A percentile compares a stretch with the other conserved stretches of the same genome.
These are phyloP conservation scores for Camarhynchus parvulus DNA, from an alignment of 2,113 vertebrate genomes.

Conservation along the genomic window DNA sequence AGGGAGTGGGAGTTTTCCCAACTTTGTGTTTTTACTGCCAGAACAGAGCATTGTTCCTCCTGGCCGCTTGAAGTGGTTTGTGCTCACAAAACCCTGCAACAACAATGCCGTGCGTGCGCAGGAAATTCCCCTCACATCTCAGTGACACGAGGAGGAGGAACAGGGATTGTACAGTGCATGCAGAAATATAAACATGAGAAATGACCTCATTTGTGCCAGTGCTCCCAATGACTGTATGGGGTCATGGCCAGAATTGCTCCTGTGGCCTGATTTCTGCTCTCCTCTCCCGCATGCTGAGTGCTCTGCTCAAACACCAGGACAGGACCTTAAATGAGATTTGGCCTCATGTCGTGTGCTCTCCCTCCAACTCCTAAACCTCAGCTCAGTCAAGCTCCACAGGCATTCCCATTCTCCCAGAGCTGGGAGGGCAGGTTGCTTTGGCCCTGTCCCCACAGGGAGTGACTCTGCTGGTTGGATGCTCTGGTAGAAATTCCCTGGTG, in stretches of 20 bases:
- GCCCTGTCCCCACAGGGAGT: not conserved
- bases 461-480: not conserved
- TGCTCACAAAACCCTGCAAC: conserved; percentile 22
- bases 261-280: not conserved
- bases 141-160: not conserved
- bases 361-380: not conserved
- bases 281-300: not conserved
- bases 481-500: not conserved
- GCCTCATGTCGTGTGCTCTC: not conserved
- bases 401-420: not conserved
- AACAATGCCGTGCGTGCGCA: not conserved
- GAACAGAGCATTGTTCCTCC: not conserved
- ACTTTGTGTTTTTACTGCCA: not conserved
- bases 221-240: not conserved
- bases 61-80: not conserved
- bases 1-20: conserved; percentile 6
- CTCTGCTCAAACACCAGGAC: conserved; percentile 8
- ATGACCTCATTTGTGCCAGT: conserved; percentile 16
- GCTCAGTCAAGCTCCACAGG: not conserved
- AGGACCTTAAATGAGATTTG: not conserved
- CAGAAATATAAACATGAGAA: conserved; percentile 36
- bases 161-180: not conserved
- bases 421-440: not conserved
- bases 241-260: not conserved
- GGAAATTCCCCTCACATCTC: conserved; percentile 46